These are phyloP conservation scores for Felis catus DNA, from an alignment of 2,113 vertebrate genomes.

Conservation along the genomic window F.catus_Fca126_mat1.0 CM031427.1:6113001-6113500, in stretches of 20 bases:
- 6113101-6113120: neutral
- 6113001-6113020: neutral
- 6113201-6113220: accelerated
- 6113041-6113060: neutral
- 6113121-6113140: neutral
- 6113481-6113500: neutral
- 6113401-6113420: neutral
- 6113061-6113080: neutral
- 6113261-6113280: accelerated
- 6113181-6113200: neutral
- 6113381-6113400: neutral
- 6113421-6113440: neutral
- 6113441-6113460: neutral
- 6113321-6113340: neutral
- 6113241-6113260: neutral
- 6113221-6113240: neutral
- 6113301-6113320: neutral
- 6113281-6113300: neutral
- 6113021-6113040: neutral
- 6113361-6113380: neutral
- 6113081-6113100: neutral
- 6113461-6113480: neutral
- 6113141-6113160: neutral
- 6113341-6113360: neutral
- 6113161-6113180: neutral